Conservation (phyloP, 2,113 vertebrate genomes). For the Atrichornis clamosus region DNA sequence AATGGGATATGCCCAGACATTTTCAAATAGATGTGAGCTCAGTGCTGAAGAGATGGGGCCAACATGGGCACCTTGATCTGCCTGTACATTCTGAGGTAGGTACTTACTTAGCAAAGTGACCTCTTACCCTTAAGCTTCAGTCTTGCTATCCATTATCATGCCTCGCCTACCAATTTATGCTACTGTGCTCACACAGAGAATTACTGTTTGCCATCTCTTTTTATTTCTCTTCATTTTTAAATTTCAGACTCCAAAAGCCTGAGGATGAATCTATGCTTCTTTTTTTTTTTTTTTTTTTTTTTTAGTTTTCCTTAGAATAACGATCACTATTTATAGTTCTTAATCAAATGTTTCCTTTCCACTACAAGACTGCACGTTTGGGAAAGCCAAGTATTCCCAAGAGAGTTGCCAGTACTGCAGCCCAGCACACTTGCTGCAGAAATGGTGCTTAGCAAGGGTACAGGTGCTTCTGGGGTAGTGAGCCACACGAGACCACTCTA, state of each 20-base stretch:
- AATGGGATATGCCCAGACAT: not conserved
- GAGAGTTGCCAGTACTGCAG: not conserved
- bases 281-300: not conserved
- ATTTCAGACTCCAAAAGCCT: not conserved
- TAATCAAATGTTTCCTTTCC: not conserved
- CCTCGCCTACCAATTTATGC: not conserved
- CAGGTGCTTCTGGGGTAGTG: not conserved
- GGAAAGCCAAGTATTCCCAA: not conserved
- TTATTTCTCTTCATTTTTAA: not conserved
- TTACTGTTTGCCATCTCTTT: not conserved
- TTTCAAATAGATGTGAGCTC: not conserved
- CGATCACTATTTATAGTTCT: not conserved
- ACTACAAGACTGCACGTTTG: not conserved
- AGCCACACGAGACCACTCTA: not conserved
- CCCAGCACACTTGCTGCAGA: not conserved
- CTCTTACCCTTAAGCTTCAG: not conserved
- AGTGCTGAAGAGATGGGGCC: not conserved
- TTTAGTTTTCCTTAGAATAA: not conserved
- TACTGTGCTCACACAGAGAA: not conserved
- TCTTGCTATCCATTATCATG: not conserved
- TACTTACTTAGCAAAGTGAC: not conserved
- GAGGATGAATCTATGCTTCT: not conserved
- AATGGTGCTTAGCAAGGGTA: not conserved
- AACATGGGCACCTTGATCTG: not conserved
- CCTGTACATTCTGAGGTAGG: accelerated